Evolutionary conservation across 2,797 vertebrate species (phyloP), one percentile per base, ranked within the genome.

Genomic region (Enteromius thamalakanensis): DNA sequence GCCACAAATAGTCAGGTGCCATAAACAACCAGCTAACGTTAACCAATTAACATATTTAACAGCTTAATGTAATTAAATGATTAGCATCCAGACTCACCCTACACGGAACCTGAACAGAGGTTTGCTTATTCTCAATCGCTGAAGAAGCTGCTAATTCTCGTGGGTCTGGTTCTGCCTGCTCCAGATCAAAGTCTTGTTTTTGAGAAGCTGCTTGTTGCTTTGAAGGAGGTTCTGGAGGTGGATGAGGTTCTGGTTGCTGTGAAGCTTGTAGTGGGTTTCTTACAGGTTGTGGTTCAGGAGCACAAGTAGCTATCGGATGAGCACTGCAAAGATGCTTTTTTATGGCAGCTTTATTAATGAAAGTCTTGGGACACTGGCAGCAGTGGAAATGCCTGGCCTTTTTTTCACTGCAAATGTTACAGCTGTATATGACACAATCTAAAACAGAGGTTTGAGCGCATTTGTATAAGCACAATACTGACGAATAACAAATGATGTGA

Each of bases 351-450:
- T 23, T 76, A 62, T 76, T 76, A 0, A 60, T 10, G 34, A 17
- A 76, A 14, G 12, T 76, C 53, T 76, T 58, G 6, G 75, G 75
- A 62, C 75, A 76, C 34, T 62, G 14, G 55, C 8, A 62, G 75
- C 75, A 62, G 75, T 76, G 75, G 19, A 76, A 76, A 76, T 76
- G 75, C 11, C 14, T 62, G 55, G 37, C n/a, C 21, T 29, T 60
- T 60, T n/a, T 21, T 0, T 51, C 51, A 58, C 72, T 23, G 37
- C 75, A 1, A 34, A 76, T 37, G 53, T 23, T 76, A 42, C 75
- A 76, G 51, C 29, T 76, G 34, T 76, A 58, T n/a, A 76, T 76
- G 3, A 76, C 51, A n/a, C 8, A 34, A 76, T 76, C 72, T 76
- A 40, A 58, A 58, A 75, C 29, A 23, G 32, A 76, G 17, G 9